Evolutionary conservation across 2,113 vertebrate species (phyloP), one percentile per base, ranked within the genome.

Genomic region (Thomomys bottae): DNA sequence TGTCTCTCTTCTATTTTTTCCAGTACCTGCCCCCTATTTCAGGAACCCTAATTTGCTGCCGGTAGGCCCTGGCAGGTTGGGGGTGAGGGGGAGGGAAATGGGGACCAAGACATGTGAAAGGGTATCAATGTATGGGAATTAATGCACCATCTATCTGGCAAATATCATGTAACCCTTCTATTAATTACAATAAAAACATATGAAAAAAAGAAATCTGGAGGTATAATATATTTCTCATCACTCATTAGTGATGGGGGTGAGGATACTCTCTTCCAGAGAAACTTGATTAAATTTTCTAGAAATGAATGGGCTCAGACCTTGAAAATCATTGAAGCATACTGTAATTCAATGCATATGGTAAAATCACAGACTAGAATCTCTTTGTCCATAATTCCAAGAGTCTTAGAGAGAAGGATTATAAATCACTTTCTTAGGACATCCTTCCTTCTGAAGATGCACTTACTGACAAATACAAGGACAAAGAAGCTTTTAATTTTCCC

Each of bases 401-500:
- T 54, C 28, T 40, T 70, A 68, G 85, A 59, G 77, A 96, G 66
- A 36, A 97, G 70, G 94, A 88, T 85, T 24, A 95, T 96, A 90
- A 97, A 96, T 96, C 89, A 96, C 15, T 77, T 5, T 68, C 64
- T 89, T 88, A 76, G 61, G 88, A 73, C 28, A 72, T 67, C 90
- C 64, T 6, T n/a, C 64, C 6, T 68, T 96, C n/a, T 83, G 30
- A 71, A 91, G 32, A 91, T 83, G 95, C 42, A 78, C 28, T 96
- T 87, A 94, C 64, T 93, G 72, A 80, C 82, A 93, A 96, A 93
- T 45, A 90, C 0, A 61, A 96, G 70, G 95, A 95, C 2, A 94
- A 93, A 96, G 78, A 87, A 96, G 59, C 23, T 95, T 87, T 92
- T 96, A 95, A 78, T 94, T 96, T 57, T 97, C 90, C 67, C 32